Evolutionary conservation across 2,797 vertebrate genomes (phyloP).

Genomic region (Myripristis jacobus): DNA sequence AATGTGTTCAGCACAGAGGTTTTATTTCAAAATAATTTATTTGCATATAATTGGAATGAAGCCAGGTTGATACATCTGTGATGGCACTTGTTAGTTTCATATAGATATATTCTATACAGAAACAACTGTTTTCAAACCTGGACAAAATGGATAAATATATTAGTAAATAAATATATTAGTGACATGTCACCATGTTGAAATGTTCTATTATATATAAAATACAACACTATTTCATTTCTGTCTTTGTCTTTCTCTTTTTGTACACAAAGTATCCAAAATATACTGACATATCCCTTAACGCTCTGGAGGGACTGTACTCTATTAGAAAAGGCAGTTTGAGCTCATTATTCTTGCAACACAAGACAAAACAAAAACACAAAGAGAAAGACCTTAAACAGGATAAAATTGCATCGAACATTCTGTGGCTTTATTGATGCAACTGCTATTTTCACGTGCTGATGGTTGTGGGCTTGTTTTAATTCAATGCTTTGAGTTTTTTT

Average conservation of each 20-base stretch:
- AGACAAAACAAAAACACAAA: constrained; percentile 57
- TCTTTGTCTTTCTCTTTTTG: constrained; percentile 84
- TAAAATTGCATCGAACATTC: constrained; percentile 67
- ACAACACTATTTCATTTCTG: constrained; percentile 91
- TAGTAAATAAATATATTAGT: constrained; percentile 99
- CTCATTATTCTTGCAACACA: constrained; percentile 79
- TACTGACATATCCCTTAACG: constrained; percentile 83
- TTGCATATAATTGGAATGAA: constrained; percentile 88
- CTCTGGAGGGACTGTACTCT: constrained; percentile 82
- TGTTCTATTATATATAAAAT: constrained; percentile 94
- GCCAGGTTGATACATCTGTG: constrained; percentile 85
- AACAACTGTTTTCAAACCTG: constrained; percentile 84
- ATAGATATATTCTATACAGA: constrained; percentile 85
- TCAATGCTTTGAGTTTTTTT: constrained; percentile 61
- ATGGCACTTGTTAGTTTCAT: constrained; percentile 82
- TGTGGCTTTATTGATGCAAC: constrained; percentile 49
- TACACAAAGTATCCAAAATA: constrained; percentile 88
- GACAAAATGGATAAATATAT: constrained; percentile 99
- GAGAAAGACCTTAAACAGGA: constrained; percentile 69
- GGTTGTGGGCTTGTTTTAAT: constrained; percentile 71
- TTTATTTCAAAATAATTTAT: constrained; percentile 90
- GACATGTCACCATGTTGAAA: constrained; percentile 96
- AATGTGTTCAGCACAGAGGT: constrained; percentile 19
- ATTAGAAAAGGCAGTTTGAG: constrained; percentile 85
- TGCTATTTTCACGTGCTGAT: constrained; percentile 59